Base-by-base conservation (phyloP, 1,140 invertebrate species). In the Caenorhabditis tropicalis region DNA sequence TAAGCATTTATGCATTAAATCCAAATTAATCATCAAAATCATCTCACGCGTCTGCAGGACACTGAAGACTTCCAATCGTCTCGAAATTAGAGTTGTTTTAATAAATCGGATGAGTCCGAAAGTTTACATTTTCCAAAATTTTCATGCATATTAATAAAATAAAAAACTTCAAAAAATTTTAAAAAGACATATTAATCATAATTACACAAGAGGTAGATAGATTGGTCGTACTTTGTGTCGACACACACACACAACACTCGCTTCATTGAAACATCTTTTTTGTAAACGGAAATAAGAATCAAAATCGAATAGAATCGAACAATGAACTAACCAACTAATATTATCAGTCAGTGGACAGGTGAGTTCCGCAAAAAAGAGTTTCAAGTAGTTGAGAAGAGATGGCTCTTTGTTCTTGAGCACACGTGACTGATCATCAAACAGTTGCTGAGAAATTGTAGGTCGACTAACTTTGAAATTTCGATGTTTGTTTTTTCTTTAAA, bases 371-470 rank as follows among this genome's bases (percentile, higher is more conserved):
- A 36, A 65, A 36, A 36, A 65, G 5, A 6, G 0, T n/a, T 65
- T n/a, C 16, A 65, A 65, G n/a, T 65, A 36, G 9, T n/a, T 31
- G 9, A 16, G 12, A 36, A 65, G 31, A 36, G 58, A 65, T 65
- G 19, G 58, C 33, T 74, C 65, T 74, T 74, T 74, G 36, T 46
- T 15, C 29, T n/a, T 1, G 36, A 74, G 65, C 65, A 43, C 65
- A 74, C 65, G 65, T 74, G 65, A 74, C 36, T 74, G 65, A 27
- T 74, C 65, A 74, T 46, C 36, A 74, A 74, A 39, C 36, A 74
- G 36, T 74, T 43, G 65, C 65, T 46, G 36, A 19, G 65, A 74
- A 74, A 74, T 24, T 5, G 36, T 43, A 74, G 65, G 10, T 19
- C 7, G 36, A 24, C 27, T 21, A 43, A 74, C n/a, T 74, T 74